Conservation (phyloP, 2,113 vertebrate genomes). For the Narcine bancroftii region DNA sequence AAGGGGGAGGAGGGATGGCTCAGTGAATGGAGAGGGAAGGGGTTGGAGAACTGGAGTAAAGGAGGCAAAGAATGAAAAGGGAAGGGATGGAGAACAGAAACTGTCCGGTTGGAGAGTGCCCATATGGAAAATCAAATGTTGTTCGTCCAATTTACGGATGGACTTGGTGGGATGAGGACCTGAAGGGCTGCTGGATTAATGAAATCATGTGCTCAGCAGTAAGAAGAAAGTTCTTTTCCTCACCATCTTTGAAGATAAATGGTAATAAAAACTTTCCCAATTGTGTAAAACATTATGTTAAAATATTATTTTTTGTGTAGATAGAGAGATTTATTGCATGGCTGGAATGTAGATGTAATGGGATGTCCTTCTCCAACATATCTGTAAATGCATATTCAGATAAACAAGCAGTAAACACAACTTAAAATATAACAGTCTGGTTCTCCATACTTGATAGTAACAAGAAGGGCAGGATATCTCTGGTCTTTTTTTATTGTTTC, state of each 20-base stretch:
- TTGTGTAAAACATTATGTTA: background rate
- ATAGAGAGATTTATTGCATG: background rate
- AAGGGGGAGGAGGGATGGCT: too few species aligned
- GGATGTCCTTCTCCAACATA: background rate
- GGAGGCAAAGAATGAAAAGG: too few species aligned
- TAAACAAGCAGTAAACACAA: background rate
- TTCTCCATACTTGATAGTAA: background rate
- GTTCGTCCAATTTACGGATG: too few species aligned
- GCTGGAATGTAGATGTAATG: background rate
- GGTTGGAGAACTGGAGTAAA: too few species aligned
- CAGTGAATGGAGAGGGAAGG: too few species aligned
- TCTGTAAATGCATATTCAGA: background rate
- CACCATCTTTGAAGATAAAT: background rate
- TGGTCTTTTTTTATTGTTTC: too few species aligned
- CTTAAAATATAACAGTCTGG: background rate
- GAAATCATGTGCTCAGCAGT: background rate
- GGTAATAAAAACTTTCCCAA: background rate
- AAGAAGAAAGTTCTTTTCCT: background rate
- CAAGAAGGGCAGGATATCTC: background rate
- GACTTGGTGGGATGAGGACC: too few species aligned
- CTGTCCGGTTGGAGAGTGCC: too few species aligned
- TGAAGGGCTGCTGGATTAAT: too few species aligned
- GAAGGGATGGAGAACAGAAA: too few species aligned
- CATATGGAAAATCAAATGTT: too few species aligned
- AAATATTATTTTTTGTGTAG: background rate